Evolutionary conservation across 2,113 vertebrate genomes (phyloP).

Genomic region (Phaetusa simplex): DNA sequence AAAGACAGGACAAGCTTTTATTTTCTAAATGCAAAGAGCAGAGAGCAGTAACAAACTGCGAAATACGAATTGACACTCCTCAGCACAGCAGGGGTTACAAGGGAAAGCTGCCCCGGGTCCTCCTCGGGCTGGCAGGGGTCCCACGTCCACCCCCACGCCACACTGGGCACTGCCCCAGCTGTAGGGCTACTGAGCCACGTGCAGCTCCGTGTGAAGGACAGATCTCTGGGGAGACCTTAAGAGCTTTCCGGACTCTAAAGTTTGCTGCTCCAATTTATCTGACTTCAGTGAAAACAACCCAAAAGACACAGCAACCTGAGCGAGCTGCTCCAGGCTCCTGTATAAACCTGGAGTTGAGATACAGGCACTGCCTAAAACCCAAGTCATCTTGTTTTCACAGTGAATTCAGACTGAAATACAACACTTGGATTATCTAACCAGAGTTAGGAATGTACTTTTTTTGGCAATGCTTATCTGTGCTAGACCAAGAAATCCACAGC

Average conservation of each 20-base stretch:
- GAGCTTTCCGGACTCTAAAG: background rate
- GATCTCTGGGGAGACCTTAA: background rate
- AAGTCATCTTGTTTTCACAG: background rate
- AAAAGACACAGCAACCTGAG: background rate
- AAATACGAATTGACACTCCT: background rate
- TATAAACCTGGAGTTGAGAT: background rate
- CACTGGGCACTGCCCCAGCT: background rate
- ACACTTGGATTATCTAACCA: background rate
- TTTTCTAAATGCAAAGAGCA: background rate
- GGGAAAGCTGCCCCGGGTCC: background rate
- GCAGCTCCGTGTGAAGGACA: background rate
- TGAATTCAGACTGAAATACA: background rate
- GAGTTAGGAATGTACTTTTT: background rate
- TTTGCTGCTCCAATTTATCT: background rate
- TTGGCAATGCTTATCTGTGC: background rate
- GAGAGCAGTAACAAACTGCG: background rate
- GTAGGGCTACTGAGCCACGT: background rate
- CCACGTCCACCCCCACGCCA: rapidly evolving
- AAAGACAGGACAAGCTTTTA: background rate
- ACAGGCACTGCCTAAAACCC: background rate
- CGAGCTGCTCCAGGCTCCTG: background rate
- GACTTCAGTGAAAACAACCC: background rate
- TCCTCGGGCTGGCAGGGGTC: rapidly evolving
- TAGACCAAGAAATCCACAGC: background rate
- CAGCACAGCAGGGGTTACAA: background rate